Evolutionary conservation across 1,140 invertebrate genomes (phyloP).

Genomic region (Euura lappo): DNA sequence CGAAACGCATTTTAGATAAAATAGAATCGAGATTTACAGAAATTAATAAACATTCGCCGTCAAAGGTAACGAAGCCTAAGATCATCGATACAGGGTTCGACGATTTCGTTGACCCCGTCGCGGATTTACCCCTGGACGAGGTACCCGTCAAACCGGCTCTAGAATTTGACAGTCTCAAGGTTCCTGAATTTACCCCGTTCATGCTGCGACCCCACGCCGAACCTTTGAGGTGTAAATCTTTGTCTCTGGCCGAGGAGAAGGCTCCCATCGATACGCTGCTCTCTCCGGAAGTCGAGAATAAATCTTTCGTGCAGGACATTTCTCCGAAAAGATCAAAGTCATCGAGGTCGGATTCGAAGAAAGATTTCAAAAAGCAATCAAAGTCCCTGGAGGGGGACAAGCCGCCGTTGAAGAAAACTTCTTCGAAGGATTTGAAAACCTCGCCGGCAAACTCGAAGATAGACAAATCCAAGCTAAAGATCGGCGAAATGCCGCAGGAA

Average conservation of each 20-base stretch:
- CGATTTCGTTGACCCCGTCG: conserved; percentile 58
- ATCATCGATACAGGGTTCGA: conserved; percentile 57
- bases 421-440: conserved; percentile 48
- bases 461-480: conserved; percentile 56
- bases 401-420: conserved; percentile 50
- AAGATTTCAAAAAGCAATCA: conserved; percentile 58
- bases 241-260: conserved; percentile 58
- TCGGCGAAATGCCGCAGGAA: conserved; percentile 58
- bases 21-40: conserved; percentile 55
- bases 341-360: conserved; percentile 50
- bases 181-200: conserved; percentile 57
- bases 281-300: conserved; percentile 55
- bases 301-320: conserved; percentile 53
- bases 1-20: conserved; percentile 54
- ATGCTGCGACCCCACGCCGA: conserved; percentile 55
- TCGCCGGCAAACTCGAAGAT: conserved; percentile 50
- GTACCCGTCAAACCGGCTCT: conserved; percentile 55
- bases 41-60: conserved; percentile 43
- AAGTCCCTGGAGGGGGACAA: conserved; percentile 59
- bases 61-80: conserved; percentile 47
- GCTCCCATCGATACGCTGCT: conserved; percentile 56
- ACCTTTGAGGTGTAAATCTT: conserved; percentile 53
- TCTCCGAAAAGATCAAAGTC: conserved; percentile 52
- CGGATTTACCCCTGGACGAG: conserved; percentile 57
- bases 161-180: conserved; percentile 56